A percentile compares a stretch with the other conserved stretches of the same genome.
Evolutionary conservation across 2,113 vertebrate species (phyloP).

Genomic region (Mobula birostris): DNA sequence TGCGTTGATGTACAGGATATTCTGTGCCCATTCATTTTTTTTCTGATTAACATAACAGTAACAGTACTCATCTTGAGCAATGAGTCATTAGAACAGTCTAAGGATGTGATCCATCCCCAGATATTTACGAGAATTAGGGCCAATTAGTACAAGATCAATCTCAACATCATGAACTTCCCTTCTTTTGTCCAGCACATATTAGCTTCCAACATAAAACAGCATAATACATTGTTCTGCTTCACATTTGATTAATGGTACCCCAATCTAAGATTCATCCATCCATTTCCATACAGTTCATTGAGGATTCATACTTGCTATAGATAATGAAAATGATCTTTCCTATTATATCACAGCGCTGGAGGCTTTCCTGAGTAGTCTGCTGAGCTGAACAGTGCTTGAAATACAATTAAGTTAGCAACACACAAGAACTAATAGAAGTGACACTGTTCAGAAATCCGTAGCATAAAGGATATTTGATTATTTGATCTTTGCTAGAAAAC

Average conservation of each 20-base stretch:
- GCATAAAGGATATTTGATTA: background rate
- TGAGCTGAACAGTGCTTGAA: background rate
- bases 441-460: background rate
- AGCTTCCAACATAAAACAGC: background rate
- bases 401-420: background rate
- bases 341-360: background rate
- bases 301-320: background rate
- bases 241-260: background rate
- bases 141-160: background rate
- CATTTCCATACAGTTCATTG: background rate
- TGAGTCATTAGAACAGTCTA: background rate
- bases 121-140: background rate
- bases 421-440: background rate
- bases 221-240: background rate
- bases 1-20: background rate
- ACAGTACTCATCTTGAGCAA: background rate
- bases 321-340: slow-evolving; percentile 2
- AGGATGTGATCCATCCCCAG: background rate
- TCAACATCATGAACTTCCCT: background rate
- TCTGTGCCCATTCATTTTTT: background rate
- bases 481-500: background rate
- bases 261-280: background rate
- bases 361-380: background rate
- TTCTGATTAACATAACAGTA: background rate
- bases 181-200: background rate